Base-by-base conservation (phyloP, 2,888 invertebrate species). In the Tenodera sinensis region DNA sequence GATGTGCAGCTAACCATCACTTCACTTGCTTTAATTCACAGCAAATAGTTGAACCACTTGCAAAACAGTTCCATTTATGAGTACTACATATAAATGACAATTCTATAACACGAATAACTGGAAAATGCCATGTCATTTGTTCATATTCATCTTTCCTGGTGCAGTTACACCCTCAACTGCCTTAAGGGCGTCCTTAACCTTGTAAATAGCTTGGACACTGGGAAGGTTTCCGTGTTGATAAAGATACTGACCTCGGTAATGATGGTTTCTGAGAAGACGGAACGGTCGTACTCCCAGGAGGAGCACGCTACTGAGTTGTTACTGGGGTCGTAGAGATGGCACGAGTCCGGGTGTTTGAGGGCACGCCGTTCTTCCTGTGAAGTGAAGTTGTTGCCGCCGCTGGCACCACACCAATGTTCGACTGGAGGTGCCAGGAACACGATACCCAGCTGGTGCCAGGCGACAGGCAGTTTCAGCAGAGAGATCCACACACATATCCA, bases 361-460 rank as follows among this genome's bases (percentile, higher is more conserved):
- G 42, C 81, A 12, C 82, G 30, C 84, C 87, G 34, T 34, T 87
- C 28, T n/a, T n/a, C n/a, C 34, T 87, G 84, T 8, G 84, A 42
- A 47, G 47, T 84, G 34, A 71, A 71, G 71, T 83, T 30, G 3
- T 3, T 30, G 30, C 4, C 83, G 28, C 47, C 91, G 91, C 3
- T 94, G 94, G 54, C 92, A 91, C 0, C 92, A 92, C 96, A 96
- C 28, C 94, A 94, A 91, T 94, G 95, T 28, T 94, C 93, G 88
- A 95, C 95, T 0, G 96, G 95, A 0, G 97, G 96, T 9, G 97
- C 96, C 90, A 97, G 94, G 92, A 97, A 97, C 90, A 97, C 96
- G 90, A 97, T 96, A 90, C 96, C 96, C 92, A 97, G 94, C 92
- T 97, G 97, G 92, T 97, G 97, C 97, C 97, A 97, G 0, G 97